A percentile compares a stretch with the other conserved stretches of the same genome.
These are phyloP conservation scores for Thalassophryne amazonica DNA, from an alignment of 2,797 vertebrate species.

Conservation along the genomic window DNA sequence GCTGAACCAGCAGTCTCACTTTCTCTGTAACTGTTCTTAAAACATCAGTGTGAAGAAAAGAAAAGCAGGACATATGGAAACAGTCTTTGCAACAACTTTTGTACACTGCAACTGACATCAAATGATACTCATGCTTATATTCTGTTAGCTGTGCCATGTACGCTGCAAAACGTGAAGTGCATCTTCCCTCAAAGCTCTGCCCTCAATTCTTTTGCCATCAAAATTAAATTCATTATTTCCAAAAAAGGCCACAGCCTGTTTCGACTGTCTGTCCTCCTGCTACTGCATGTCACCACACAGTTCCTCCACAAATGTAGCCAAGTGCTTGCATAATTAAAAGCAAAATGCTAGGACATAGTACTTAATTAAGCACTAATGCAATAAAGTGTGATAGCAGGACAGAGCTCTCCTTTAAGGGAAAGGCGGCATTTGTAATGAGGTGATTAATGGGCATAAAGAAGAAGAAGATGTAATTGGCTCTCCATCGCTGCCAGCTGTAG, in stretches of 20 bases:
- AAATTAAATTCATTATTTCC: slow-evolving; percentile 77
- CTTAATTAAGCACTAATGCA: slow-evolving; percentile 91
- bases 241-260: slow-evolving; percentile 50
- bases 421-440: slow-evolving; percentile 73
- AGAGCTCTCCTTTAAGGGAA: slow-evolving; percentile 78
- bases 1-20: too few species aligned
- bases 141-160: too few species aligned
- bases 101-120: too few species aligned
- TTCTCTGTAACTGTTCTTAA: too few species aligned
- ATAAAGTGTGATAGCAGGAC: slow-evolving; percentile 80
- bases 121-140: too few species aligned
- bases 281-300: slow-evolving; percentile 41
- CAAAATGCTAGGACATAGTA: slow-evolving; percentile 85
- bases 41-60: too few species aligned
- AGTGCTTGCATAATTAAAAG: slow-evolving; percentile 84
- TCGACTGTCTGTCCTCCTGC: slow-evolving; percentile 27
- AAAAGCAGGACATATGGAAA: too few species aligned
- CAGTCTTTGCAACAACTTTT: too few species aligned
- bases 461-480: slow-evolving; percentile 79
- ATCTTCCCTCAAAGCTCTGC: slow-evolving; percentile 44
- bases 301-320: slow-evolving; percentile 79
- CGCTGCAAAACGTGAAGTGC: too few species aligned
- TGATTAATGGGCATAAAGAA: slow-evolving; percentile 83
- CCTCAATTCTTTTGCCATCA: slow-evolving; percentile 54
- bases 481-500: slow-evolving; percentile 47